Percentiles rank a stretch among this genome's conserved stretches.
phyloP scores from a whole-genome alignment of 1,140 invertebrate species.

The Drosophila nikananu region DNA sequence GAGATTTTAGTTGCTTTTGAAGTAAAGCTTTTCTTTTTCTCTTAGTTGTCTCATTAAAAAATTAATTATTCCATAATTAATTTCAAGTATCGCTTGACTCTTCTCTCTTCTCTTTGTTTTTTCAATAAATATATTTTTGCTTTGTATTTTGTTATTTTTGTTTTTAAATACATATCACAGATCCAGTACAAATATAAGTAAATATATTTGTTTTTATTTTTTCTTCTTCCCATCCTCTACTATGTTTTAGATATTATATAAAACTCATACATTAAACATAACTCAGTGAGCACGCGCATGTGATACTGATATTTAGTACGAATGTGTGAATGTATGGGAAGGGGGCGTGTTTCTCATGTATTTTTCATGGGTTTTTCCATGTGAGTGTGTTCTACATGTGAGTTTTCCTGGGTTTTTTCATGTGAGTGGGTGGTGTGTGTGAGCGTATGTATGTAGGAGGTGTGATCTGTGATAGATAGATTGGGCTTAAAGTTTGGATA shows the following conservation, averaged over 20 bases:
- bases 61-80: slow-evolving; percentile 84
- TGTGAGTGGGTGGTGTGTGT: slow-evolving; percentile 25
- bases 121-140: slow-evolving; percentile 56
- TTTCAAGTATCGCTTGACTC: slow-evolving; percentile 68
- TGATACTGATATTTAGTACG: slow-evolving; percentile 65
- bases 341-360: slow-evolving; percentile 16
- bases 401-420: background rate
- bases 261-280: slow-evolving; percentile 78
- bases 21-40: slow-evolving; percentile 63
- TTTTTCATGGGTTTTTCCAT: background rate
- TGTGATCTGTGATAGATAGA: slow-evolving; percentile 14
- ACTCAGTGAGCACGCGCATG: slow-evolving; percentile 73
- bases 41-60: slow-evolving; percentile 70
- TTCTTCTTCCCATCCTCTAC: slow-evolving; percentile 53
- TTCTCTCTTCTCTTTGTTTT: slow-evolving; percentile 41
- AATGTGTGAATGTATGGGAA: slow-evolving; percentile 54
- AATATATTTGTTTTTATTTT: slow-evolving; percentile 68
- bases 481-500: slow-evolving; percentile 21
- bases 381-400: background rate
- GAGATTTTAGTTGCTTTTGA: slow-evolving; percentile 59
- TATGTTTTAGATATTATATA: slow-evolving; percentile 72
- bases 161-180: slow-evolving; percentile 85
- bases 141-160: slow-evolving; percentile 59
- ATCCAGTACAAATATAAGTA: slow-evolving; percentile 83
- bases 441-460: slow-evolving; percentile 9